phyloP scores from a whole-genome alignment of 1,140 invertebrate genomes.

The Drosophila fuyamai region DNA sequence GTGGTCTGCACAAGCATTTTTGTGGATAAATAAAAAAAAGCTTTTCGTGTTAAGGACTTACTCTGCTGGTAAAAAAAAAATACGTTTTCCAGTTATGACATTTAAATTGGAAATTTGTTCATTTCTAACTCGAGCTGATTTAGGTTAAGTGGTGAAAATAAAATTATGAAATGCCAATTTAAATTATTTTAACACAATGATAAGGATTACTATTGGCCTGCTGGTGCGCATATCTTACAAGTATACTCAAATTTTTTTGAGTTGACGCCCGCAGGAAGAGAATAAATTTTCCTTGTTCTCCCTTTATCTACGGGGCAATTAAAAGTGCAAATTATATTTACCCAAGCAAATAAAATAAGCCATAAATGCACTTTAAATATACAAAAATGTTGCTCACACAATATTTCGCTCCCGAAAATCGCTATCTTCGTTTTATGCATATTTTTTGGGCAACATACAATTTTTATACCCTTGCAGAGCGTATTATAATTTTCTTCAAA shows the following conservation, averaged over 20 bases:
- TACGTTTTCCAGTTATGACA: too few species aligned
- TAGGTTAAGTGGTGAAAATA: not conserved
- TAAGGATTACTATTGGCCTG: not conserved
- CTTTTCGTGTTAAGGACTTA: too few species aligned
- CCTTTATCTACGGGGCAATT: constrained; percentile 31
- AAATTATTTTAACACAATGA: not conserved
- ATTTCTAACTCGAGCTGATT: too few species aligned
- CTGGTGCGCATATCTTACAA: not conserved
- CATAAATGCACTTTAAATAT: too few species aligned
- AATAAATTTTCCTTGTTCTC: not conserved
- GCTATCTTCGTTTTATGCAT: too few species aligned
- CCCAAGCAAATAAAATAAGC: not conserved
- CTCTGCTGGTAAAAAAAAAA: too few species aligned
- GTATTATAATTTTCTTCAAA: too few species aligned
- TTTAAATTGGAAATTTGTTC: too few species aligned
- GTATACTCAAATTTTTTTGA: constrained; percentile 10
- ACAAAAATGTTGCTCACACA: too few species aligned
- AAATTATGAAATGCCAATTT: not conserved
- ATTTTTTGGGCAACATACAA: too few species aligned
- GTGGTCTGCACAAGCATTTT: constrained; percentile 14
- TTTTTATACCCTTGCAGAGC: too few species aligned
- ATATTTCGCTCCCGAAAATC: too few species aligned
- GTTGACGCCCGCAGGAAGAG: constrained; percentile 25
- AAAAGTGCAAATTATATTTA: constrained; percentile 65
- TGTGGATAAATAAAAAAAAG: constrained; percentile 18